Conservation (phyloP, 2,888 invertebrate genomes). For the Philereme transversata region DNA sequence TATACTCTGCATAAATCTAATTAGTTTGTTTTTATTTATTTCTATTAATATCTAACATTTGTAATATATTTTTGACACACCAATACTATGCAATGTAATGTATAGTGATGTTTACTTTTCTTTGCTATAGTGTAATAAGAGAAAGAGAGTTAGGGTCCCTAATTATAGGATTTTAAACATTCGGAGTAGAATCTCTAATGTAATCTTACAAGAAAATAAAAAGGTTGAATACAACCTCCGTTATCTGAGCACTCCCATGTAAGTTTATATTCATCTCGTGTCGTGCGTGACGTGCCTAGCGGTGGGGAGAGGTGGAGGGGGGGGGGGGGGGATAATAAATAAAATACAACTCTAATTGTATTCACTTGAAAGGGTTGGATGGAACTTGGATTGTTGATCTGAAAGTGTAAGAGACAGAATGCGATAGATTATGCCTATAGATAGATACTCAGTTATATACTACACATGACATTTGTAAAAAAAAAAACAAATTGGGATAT, state of each 20-base stretch:
- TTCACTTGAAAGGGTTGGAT: conserved; percentile 55
- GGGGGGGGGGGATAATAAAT: conserved; percentile 42
- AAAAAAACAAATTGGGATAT: too few species aligned
- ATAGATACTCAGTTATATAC: too few species aligned
- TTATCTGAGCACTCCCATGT: conserved; percentile 62
- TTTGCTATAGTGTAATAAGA: background rate
- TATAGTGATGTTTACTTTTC: too few species aligned
- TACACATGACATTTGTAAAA: too few species aligned
- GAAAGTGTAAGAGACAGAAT: conserved; percentile 26
- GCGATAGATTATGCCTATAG: background rate
- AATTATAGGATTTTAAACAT: too few species aligned
- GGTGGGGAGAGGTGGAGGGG: conserved; percentile 11
- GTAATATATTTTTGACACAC: too few species aligned
- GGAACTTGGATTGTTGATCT: conserved; percentile 49
- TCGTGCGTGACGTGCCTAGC: conserved; percentile 29
- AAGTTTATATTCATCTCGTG: conserved; percentile 62
- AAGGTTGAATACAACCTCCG: conserved; percentile 44
- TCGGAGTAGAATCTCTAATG: too few species aligned
- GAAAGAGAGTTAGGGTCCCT: too few species aligned
- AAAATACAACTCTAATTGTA: conserved; percentile 57
- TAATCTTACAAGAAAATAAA: conserved; percentile 43
- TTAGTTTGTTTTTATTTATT: too few species aligned
- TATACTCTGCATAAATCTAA: too few species aligned
- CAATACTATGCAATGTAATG: too few species aligned
- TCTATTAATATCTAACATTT: too few species aligned